A percentile compares a stretch with the other conserved stretches of the same genome.
These are phyloP conservation scores for Habroteleia sp. DNA, from an alignment of 2,888 invertebrate species.

Conservation along the genomic window DNA sequence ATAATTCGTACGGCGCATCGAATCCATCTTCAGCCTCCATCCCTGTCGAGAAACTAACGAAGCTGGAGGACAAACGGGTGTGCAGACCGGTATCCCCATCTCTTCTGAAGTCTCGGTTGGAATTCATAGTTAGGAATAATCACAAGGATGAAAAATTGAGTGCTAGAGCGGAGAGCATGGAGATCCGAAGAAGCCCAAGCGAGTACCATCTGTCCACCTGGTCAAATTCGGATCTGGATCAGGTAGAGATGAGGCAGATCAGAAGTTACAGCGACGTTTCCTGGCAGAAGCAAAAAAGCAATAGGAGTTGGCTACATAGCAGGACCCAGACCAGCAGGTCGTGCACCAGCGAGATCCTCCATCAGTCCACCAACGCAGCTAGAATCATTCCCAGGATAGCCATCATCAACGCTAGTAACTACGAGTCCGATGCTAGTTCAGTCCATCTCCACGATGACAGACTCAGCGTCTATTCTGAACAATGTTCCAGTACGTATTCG, in stretches of 20 bases:
- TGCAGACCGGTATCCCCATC: conserved; percentile 77
- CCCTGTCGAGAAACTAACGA: neutral
- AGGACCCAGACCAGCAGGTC: conserved; percentile 70
- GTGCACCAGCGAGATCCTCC: conserved; percentile 63
- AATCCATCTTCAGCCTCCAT: conserved; percentile 16
- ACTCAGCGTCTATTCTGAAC: conserved; percentile 66
- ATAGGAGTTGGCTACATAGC: conserved; percentile 65
- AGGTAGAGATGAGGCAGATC: conserved; percentile 68
- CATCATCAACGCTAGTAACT: conserved; percentile 78
- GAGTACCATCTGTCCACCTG: conserved; percentile 68
- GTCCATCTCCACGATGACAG: conserved; percentile 71
- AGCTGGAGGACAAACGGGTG: conserved; percentile 12
- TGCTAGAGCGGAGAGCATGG: conserved; percentile 7
- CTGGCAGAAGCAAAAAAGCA: conserved; percentile 73
- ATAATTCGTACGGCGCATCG: conserved; percentile 59
- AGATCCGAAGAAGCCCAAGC: conserved; percentile 67
- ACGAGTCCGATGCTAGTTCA: conserved; percentile 78
- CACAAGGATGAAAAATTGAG: conserved; percentile 32
- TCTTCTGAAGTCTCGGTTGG: conserved; percentile 75
- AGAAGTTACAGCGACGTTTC: conserved; percentile 77
- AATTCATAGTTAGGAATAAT: conserved; percentile 71
- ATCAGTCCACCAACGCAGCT: conserved; percentile 1
- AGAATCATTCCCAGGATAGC: conserved; percentile 76
- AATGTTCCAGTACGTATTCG: conserved; percentile 68
- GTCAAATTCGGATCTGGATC: conserved; percentile 63